Conservation (phyloP, 2,113 vertebrate genomes). For the Pimephales promelas region DNA sequence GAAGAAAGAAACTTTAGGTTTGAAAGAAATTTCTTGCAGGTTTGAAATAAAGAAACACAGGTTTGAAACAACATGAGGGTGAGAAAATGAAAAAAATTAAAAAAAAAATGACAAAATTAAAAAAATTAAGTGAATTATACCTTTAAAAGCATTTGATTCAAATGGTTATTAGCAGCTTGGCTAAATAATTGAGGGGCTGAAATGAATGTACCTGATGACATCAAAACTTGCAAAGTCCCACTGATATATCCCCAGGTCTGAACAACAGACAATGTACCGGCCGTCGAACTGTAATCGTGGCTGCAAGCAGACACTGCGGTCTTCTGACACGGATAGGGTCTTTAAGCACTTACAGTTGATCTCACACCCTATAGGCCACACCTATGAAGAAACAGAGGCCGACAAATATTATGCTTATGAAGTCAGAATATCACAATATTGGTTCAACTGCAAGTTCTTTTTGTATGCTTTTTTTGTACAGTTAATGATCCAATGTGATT, state of each 20-base stretch:
- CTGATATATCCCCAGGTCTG: slow-evolving; percentile 93
- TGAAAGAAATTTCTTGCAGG: too few relatives aligned
- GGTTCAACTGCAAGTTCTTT: too few relatives aligned
- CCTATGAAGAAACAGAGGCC: slow-evolving; percentile 68
- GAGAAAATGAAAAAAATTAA: too few relatives aligned
- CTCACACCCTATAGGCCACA: slow-evolving; percentile 97
- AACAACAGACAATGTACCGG: slow-evolving; percentile 94
- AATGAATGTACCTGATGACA: slow-evolving; percentile 85
- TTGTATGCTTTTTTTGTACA: too few relatives aligned
- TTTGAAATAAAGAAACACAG: too few relatives aligned
- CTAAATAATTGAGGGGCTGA: neutral
- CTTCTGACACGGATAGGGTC: slow-evolving; percentile 92
- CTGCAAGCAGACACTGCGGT: slow-evolving; percentile 94
- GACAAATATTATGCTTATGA: neutral
- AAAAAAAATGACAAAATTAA: too few relatives aligned
- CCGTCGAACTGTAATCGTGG: slow-evolving; percentile 96
- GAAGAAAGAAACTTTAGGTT: too few relatives aligned
- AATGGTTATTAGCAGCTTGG: neutral
- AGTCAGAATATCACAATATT: neutral
- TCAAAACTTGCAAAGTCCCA: slow-evolving; percentile 99
- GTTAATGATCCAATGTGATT: too few relatives aligned
- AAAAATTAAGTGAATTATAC: too few relatives aligned
- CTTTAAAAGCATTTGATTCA: neutral
- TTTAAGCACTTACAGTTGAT: slow-evolving; percentile 97
- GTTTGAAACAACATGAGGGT: too few relatives aligned